phyloP scores from a whole-genome alignment of 2,113 vertebrate genomes.

The Lycaon pictus region DNA sequence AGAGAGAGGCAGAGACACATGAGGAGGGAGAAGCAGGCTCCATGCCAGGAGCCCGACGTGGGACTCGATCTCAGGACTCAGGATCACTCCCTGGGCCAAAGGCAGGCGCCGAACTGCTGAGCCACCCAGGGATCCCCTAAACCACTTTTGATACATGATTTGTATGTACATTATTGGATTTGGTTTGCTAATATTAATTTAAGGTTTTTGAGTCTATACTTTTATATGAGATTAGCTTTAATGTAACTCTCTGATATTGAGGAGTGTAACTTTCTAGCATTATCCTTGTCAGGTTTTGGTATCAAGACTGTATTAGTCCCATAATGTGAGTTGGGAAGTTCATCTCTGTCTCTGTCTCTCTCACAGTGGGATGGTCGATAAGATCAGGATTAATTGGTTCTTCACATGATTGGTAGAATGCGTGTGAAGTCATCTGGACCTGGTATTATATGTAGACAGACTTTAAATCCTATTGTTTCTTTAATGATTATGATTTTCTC shows the following conservation, averaged over 20 bases:
- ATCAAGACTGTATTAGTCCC: background rate
- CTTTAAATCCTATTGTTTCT: background rate
- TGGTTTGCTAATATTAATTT: constrained; percentile 29
- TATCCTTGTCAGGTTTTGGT: background rate
- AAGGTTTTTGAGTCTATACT: background rate
- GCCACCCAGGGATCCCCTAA: no score
- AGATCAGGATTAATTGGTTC: background rate
- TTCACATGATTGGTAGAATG: constrained; percentile 1
- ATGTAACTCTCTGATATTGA: background rate
- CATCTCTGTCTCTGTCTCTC: background rate
- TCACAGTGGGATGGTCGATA: constrained; percentile 17
- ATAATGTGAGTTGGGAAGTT: background rate
- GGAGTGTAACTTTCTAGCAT: background rate
- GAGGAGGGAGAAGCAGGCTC: no score
- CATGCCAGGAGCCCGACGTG: no score
- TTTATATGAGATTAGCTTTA: background rate
- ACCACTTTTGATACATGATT: constrained; percentile 1
- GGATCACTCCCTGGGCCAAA: no score
- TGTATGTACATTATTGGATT: background rate
- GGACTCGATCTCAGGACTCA: no score
- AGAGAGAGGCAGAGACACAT: no score
- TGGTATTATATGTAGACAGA: background rate
- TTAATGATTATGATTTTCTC: constrained; percentile 27
- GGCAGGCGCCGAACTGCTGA: no score
- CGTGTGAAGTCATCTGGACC: background rate